Evolutionary conservation across 2,113 vertebrate genomes (phyloP), one percentile per base, ranked within the genome.

Genomic region (Coracopsis vasa): DNA sequence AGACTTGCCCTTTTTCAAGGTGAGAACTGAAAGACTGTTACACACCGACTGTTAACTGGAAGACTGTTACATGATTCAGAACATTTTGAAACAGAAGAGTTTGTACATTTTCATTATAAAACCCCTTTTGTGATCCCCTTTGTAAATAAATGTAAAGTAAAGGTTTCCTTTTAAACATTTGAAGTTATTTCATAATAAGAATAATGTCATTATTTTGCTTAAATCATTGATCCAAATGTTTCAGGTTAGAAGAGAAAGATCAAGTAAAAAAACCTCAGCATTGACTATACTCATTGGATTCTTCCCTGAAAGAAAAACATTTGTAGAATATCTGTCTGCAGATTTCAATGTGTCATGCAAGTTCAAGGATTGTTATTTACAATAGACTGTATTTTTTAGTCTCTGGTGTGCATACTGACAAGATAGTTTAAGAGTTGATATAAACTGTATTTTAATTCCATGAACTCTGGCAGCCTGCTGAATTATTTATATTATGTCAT

Each of bases 401-500:
- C 80, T 64, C 60, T 51, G 51, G 29, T 94, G 42, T 69, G 75
- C 77, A 73, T 50, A 53, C 41, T 53, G 53, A 88, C 0, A 5
- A 90, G 79, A 62, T 6, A 39, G 67, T 88, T 96, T 90, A 77
- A 39, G 82, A 88, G 61, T 15, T 20, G 6, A 67, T 87, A 87
- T 21, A 91, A 95, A 93, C 80, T 4, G n/a, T 69, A 58, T 81
- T 87, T 94, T 89, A 95, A 95, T 94, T 91, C 78, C 83, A 62
- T 75, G 84, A 78, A 77, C 71, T 67, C 73, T 88, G 80, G 42
- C 84, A 93, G 85, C 29, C 66, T 86, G 39, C 33, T 91, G 86
- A 94, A 96, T 94, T 94, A 95, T 96, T 96, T 84, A 89, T 85
- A 28, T n/a, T 14, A 48, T 88, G 78, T 80, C 44, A 82, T 85